Evolutionary conservation across 37 sponge, comb jelly and placozoan species (phyloP).

Genomic region (Aplysina aerophoba): DNA sequence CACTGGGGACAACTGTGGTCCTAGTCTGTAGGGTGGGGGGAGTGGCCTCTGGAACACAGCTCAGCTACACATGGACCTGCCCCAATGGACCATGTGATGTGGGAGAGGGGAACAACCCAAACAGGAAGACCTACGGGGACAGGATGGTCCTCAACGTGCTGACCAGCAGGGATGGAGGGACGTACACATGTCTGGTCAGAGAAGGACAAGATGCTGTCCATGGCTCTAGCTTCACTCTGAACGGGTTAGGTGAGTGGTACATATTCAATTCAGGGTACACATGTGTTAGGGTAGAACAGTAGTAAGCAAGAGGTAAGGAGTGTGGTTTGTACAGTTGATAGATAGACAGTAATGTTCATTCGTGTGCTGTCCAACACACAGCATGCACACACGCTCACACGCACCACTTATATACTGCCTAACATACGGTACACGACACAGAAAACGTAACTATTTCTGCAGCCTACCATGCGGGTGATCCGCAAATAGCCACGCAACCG

Average conservation of each 20-base stretch:
- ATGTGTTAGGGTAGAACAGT: neutral
- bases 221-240: neutral
- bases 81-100: constrained; percentile 23
- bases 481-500: no score
- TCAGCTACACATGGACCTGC: constrained; percentile 22
- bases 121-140: constrained; percentile 19
- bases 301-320: no score
- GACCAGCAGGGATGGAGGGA: neutral
- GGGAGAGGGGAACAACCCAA: constrained; percentile 17
- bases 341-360: no score
- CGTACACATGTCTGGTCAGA: constrained; percentile 19
- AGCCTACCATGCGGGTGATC: no score
- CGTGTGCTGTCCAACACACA: no score
- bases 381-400: no score
- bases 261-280: neutral
- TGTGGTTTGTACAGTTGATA: no score
- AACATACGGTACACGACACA: no score
- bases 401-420: no score
- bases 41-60: constrained; percentile 8
- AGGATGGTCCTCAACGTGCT: constrained; percentile 12
- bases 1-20: constrained; percentile 11
- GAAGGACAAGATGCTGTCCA: neutral
- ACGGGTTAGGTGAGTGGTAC: neutral
- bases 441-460: no score
- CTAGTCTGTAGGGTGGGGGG: neutral